Conservation (phyloP, 2,113 vertebrate species). For the Blennius ocellaris region DNA sequence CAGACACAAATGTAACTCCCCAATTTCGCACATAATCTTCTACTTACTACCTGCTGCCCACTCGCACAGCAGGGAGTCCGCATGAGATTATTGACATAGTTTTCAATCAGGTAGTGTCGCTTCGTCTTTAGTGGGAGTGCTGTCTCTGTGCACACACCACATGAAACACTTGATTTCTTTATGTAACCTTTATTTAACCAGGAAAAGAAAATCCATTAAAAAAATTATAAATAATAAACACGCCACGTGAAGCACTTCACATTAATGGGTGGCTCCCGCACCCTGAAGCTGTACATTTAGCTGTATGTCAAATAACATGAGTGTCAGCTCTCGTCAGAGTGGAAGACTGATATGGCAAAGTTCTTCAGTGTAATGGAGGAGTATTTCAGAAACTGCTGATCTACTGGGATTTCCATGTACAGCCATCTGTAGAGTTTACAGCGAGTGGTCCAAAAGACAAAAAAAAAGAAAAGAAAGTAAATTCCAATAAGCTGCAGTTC, state of each 20-base stretch:
- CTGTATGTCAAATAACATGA: not conserved
- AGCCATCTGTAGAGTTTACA: too few relatives aligned
- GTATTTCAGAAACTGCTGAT: not conserved
- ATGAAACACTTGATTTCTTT: too few relatives aligned
- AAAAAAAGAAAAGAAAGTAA: too few relatives aligned
- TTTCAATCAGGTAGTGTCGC: slow-evolving; percentile 20
- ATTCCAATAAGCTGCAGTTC: too few relatives aligned
- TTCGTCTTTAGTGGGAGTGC: not conserved
- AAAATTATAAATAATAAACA: not conserved
- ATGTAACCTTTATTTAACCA: too few relatives aligned
- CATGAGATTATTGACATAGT: slow-evolving; percentile 38
- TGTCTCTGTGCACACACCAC: too few relatives aligned
- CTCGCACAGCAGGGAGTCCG: slow-evolving; percentile 48
- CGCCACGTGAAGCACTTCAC: not conserved
- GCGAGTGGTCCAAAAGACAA: too few relatives aligned
- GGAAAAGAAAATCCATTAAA: too few relatives aligned
- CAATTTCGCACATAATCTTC: slow-evolving; percentile 20
- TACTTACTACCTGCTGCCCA: slow-evolving; percentile 48
- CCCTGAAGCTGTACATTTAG: not conserved
- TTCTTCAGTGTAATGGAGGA: not conserved
- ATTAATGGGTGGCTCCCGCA: not conserved
- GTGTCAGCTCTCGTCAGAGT: not conserved
- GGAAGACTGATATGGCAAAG: not conserved
- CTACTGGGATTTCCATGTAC: not conserved
- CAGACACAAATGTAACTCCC: not conserved